Base-by-base conservation (phyloP, 2,113 vertebrate genomes). In the Poecile atricapillus region DNA sequence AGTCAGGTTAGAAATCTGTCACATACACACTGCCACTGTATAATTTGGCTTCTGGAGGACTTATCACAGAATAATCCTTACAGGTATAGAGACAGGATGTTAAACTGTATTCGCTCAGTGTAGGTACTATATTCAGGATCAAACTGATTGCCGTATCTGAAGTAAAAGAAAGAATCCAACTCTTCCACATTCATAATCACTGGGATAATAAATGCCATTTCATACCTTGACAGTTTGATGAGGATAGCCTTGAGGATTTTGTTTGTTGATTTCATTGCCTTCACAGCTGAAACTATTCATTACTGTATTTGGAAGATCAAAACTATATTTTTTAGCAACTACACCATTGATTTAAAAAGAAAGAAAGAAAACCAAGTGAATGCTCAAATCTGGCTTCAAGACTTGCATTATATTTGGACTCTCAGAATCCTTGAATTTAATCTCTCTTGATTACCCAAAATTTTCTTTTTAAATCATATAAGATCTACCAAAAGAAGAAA, bases 1-100 rank as follows among this genome's bases (percentile, higher is more conserved):
- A 58, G 6, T 4, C 79, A 17, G 24, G 20, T 22, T 22, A 43
- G 52, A 62, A 84, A 65, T 53, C 43, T 89, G 19, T 35, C 18
- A 22, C 12, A 7, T 10, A 8, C 13, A 25, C 0, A 0, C 3
- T 46, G 27, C 7, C 55, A 10, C 28, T 28, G 19, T 31, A 23
- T 28, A 37, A 55, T 58, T 77, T 74, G 50, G 16, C 8, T 83
- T 83, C 25, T 80, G 71, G 73, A 55, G 39, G 30, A 30, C 7
- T 86, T 89, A 65, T 64, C 31, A 46, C 25, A 64, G 33, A 73
- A 64, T 5, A 41, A 43, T 79, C 27, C 44, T 64, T 64, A 8
- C 22, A 74, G 23, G 17, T 56, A 17, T 6, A 65, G 46, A 31
- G 31, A 28, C 13, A 63, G 43, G 31, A 62, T n/a, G 21, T 17